Percentiles rank a stretch among this genome's conserved stretches.
Evolutionary conservation across 2,888 invertebrate species (phyloP).

Genomic region (Meta bourneti): DNA sequence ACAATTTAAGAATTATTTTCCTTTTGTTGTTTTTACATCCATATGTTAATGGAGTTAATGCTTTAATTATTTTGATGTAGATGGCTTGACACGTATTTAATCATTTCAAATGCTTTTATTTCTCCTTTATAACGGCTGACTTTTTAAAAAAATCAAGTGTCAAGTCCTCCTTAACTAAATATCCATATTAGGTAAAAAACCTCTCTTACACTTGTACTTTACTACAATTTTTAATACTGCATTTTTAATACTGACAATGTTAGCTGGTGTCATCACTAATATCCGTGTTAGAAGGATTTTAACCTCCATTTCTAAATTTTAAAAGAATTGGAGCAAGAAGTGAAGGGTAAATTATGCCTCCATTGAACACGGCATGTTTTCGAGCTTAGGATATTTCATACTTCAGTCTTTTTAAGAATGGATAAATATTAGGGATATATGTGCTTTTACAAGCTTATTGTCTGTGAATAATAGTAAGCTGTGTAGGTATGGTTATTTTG

Average conservation of each 20-base stretch:
- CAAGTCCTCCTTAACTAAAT: too few species aligned
- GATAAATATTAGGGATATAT: slow-evolving; percentile 30
- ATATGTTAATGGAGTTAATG: background rate
- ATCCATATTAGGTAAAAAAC: too few species aligned
- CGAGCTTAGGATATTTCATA: slow-evolving; percentile 75
- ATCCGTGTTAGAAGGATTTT: slow-evolving; percentile 24
- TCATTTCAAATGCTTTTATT: background rate
- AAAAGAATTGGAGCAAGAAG: background rate
- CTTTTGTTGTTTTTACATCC: background rate
- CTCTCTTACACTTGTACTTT: too few species aligned
- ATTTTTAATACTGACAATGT: background rate
- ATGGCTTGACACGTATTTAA: background rate
- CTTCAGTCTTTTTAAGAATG: slow-evolving; percentile 70
- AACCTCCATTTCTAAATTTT: slow-evolving; percentile 46
- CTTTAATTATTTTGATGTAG: background rate
- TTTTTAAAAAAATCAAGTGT: too few species aligned
- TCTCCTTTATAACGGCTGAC: too few species aligned
- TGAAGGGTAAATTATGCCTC: slow-evolving; percentile 57
- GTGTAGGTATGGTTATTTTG: slow-evolving; percentile 54
- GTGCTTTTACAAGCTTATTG: slow-evolving; percentile 62
- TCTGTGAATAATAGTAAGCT: slow-evolving; percentile 58
- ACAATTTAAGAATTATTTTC: too few species aligned
- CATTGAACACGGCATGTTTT: slow-evolving; percentile 51
- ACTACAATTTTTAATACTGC: background rate
- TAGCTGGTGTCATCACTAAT: slow-evolving; percentile 37